These are phyloP conservation scores for Acrocephalus scirpaceus DNA, from an alignment of 2,797 vertebrate genomes.

Conservation along the genomic window DNA sequence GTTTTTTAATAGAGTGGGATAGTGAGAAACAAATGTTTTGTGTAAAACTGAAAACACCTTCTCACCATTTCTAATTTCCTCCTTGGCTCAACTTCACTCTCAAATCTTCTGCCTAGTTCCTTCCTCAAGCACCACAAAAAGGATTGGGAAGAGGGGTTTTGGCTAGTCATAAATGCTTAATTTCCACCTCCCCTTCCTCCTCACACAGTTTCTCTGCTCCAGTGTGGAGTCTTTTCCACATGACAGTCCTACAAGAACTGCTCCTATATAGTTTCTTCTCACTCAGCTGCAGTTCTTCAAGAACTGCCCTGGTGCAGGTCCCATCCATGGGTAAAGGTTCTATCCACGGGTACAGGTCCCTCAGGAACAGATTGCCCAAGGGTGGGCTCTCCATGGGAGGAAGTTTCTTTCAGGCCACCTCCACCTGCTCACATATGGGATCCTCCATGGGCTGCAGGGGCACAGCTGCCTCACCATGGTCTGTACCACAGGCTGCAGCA, in stretches of 20 bases:
- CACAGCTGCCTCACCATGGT: not conserved
- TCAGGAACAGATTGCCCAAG: not conserved
- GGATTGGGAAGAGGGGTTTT: accelerated
- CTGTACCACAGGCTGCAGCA: too few relatives aligned
- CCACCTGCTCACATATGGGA: not conserved
- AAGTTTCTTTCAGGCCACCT: not conserved
- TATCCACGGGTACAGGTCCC: not conserved
- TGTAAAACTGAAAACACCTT: not conserved
- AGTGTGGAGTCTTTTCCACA: not conserved
- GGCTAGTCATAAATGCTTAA: not conserved
- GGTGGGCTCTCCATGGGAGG: too few relatives aligned
- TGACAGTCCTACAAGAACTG: not conserved
- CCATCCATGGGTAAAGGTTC: not conserved
- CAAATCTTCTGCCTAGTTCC: not conserved
- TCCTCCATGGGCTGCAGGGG: not conserved
- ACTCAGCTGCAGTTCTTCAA: not conserved
- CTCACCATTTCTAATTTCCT: not conserved
- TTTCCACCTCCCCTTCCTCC: not conserved
- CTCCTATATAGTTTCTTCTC: not conserved
- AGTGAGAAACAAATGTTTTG: not conserved
- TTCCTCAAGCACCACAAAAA: accelerated
- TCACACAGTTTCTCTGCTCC: not conserved
- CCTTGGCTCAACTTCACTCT: not conserved
- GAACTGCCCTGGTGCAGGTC: not conserved
- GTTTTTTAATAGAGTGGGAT: too few relatives aligned